phyloP scores from a whole-genome alignment of 2,113 vertebrate species.

The Chauna torquata region DNA sequence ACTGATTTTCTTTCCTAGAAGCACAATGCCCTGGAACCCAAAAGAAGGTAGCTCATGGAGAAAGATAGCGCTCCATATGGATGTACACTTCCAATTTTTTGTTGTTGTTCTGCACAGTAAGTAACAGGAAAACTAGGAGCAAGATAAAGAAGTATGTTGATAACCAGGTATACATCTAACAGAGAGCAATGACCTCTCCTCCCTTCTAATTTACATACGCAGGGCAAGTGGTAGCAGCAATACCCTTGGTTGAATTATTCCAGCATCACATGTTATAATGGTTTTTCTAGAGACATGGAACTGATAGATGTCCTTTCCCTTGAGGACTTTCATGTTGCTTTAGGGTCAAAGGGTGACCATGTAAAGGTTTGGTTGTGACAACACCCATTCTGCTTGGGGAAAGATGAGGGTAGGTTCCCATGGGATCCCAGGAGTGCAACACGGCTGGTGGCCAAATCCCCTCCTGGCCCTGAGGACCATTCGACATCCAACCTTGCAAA shows the following conservation, averaged over 20 bases:
- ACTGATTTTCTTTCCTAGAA: background rate
- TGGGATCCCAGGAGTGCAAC: background rate
- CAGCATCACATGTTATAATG: background rate
- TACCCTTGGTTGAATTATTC: background rate
- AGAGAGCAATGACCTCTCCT: background rate
- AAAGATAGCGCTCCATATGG: background rate
- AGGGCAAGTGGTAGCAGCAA: background rate
- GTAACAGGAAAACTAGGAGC: background rate
- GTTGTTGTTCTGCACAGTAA: background rate
- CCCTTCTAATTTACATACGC: background rate
- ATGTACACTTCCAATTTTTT: background rate
- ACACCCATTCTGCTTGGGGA: background rate
- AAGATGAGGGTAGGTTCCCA: rapidly evolving
- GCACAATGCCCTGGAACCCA: background rate
- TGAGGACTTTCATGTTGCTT: background rate
- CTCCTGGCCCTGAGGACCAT: background rate
- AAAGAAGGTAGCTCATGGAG: background rate
- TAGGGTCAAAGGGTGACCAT: background rate
- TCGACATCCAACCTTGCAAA: background rate
- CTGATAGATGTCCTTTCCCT: background rate
- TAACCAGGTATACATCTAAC: background rate
- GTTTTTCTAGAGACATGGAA: background rate
- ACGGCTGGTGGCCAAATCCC: background rate
- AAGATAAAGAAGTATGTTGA: background rate
- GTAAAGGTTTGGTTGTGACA: background rate